A percentile compares a stretch with the other conserved stretches of the same genome.
Conservation (phyloP, 2,113 vertebrate species). For the Capricornis sumatraensis region DNA sequence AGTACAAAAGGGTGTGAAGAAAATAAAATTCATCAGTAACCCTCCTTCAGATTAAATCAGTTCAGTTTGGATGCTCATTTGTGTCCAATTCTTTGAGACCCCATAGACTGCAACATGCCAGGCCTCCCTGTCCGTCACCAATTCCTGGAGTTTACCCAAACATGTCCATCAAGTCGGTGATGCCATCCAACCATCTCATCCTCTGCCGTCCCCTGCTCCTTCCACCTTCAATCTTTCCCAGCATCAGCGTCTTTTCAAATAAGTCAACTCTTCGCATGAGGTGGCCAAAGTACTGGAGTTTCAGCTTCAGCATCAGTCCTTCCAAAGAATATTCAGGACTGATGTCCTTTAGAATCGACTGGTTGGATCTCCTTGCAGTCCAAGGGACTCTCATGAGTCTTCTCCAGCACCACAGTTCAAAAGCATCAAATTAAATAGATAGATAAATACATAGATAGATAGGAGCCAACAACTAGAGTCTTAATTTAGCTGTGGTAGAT, state of each 20-base stretch:
- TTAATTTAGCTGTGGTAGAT: background rate
- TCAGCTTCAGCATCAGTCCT: background rate
- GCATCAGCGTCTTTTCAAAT: background rate
- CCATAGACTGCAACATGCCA: background rate
- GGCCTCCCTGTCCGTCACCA: background rate
- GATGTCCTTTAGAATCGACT: background rate
- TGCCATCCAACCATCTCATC: background rate
- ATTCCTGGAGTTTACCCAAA: background rate
- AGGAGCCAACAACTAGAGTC: background rate
- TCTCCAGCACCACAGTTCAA: background rate
- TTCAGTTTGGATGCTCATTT: background rate
- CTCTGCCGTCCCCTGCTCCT: background rate
- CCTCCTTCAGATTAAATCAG: background rate
- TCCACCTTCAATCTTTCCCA: background rate
- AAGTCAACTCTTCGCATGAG: background rate
- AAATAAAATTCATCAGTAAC: background rate
- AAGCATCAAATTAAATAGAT: background rate
- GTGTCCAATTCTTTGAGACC: background rate
- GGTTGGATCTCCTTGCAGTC: background rate
- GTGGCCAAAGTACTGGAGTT: background rate
- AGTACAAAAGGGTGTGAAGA: background rate
- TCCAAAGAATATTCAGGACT: background rate
- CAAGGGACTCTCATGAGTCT: background rate
- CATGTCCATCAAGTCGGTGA: background rate
- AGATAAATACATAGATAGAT: background rate